These are phyloP conservation scores for Mylabris sibirica DNA, from an alignment of 2,888 invertebrate genomes.

Conservation along the genomic window DNA sequence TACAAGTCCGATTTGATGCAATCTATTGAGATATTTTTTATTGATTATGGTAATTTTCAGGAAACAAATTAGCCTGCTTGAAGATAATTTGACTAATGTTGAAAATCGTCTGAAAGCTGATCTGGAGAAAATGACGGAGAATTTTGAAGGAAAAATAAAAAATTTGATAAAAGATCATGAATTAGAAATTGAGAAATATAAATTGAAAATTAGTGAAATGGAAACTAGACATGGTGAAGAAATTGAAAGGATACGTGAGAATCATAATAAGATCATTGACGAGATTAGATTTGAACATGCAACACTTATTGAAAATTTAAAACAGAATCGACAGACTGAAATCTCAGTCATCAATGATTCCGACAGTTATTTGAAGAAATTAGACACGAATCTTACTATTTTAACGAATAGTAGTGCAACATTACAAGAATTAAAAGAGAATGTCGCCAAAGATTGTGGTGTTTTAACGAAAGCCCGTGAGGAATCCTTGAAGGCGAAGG, in stretches of 20 bases:
- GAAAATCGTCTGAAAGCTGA: conserved; percentile 70
- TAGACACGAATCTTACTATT: conserved; percentile 62
- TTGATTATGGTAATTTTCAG: conserved; percentile 54
- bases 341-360: conserved; percentile 64
- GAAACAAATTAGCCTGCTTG: conserved; percentile 67
- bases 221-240: conserved; percentile 52
- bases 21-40: conserved; percentile 4
- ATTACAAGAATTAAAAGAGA: conserved; percentile 62
- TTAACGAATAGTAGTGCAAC: conserved; percentile 63
- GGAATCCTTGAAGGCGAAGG: conserved; percentile 64
- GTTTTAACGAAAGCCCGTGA: conserved; percentile 62
- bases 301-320: conserved; percentile 67
- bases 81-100: conserved; percentile 65
- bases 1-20: conserved; percentile 63
- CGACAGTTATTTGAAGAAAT: conserved; percentile 63
- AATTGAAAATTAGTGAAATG: conserved; percentile 52
- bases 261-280: conserved; percentile 63
- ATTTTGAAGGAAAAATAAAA: conserved; percentile 64
- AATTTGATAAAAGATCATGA: conserved; percentile 47
- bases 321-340: conserved; percentile 66
- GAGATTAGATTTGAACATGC: conserved; percentile 64
- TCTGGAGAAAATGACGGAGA: conserved; percentile 63
- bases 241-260: conserved; percentile 63
- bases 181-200: conserved; percentile 51
- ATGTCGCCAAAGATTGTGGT: conserved; percentile 62